These are phyloP conservation scores for Sebastes fasciatus DNA, from an alignment of 2,113 vertebrate species.

Conservation along the genomic window DNA sequence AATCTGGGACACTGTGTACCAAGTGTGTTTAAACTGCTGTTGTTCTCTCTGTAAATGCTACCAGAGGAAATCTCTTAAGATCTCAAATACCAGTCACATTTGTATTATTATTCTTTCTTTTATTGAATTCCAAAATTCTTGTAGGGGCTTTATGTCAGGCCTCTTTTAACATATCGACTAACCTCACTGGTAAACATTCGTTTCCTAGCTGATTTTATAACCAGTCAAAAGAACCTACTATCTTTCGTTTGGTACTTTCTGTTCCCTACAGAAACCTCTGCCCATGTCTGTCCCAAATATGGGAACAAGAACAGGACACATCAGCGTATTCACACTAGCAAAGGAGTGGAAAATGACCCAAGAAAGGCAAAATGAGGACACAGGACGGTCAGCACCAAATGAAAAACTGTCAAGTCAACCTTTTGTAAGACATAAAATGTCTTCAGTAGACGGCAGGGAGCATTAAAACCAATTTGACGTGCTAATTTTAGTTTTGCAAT, in stretches of 20 bases:
- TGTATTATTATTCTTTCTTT: not conserved
- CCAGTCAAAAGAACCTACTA: not conserved
- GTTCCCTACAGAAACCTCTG: slow-evolving; percentile 33
- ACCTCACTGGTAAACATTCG: not conserved
- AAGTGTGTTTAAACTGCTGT: slow-evolving; percentile 21
- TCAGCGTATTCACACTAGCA: slow-evolving; percentile 56
- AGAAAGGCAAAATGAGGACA: slow-evolving; percentile 49
- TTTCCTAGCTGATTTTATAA: not conserved
- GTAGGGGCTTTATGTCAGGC: not conserved
- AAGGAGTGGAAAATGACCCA: slow-evolving; percentile 39
- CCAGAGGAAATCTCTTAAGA: not conserved
- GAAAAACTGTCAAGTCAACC: slow-evolving; percentile 50
- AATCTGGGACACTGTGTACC: slow-evolving; percentile 36
- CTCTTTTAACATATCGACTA: not conserved
- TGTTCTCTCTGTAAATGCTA: not conserved
- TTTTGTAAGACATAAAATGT: slow-evolving; percentile 34
- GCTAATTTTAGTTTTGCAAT: slow-evolving; percentile 5
- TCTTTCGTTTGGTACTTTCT: slow-evolving; percentile 16
- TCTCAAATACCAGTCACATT: not conserved
- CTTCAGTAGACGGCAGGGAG: slow-evolving; percentile 8
- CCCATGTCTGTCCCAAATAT: slow-evolving; percentile 49
- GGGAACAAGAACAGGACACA: slow-evolving; percentile 53
- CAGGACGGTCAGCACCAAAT: slow-evolving; percentile 43
- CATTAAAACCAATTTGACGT: slow-evolving; percentile 26
- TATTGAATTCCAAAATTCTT: not conserved